phyloP scores from a whole-genome alignment of 2,797 vertebrate genomes.

The Kryptopterus vitreolus region DNA sequence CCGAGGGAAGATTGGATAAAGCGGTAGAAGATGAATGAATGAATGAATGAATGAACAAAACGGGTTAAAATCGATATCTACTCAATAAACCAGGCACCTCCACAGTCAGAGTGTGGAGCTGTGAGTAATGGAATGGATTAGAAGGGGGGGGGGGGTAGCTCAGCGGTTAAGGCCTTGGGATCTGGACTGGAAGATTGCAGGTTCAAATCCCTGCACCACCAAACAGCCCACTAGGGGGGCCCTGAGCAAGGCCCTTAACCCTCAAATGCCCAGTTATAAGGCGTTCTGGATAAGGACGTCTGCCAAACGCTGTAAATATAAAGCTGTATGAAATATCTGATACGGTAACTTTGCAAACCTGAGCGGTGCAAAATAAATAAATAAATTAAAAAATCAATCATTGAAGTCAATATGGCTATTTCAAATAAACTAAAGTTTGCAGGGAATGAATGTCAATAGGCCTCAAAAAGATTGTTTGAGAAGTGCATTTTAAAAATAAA shows the following conservation, averaged over 20 bases:
- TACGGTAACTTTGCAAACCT: neutral
- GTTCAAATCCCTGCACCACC: too few species aligned
- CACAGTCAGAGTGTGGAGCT: neutral
- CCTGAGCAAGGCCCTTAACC: too few species aligned
- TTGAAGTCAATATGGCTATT: neutral
- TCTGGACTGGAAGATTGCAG: too few species aligned
- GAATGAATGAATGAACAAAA: too few species aligned
- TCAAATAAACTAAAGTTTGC: neutral
- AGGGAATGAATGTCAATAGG: neutral
- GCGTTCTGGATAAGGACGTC: too few species aligned
- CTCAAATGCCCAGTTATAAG: too few species aligned
- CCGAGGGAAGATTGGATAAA: too few species aligned
- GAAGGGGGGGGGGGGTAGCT: too few species aligned
- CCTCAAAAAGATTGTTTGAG: neutral
- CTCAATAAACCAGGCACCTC: neutral
- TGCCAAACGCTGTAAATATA: too few species aligned
- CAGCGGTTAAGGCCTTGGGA: too few species aligned
- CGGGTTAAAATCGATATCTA: neutral
- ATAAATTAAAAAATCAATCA: neutral
- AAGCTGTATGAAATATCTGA: constrained; percentile 13
- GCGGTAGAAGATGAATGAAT: too few species aligned
- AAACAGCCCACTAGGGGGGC: too few species aligned
- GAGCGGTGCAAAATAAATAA: neutral
- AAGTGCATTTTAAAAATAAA: neutral
- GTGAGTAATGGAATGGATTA: neutral